Conservation (phyloP, 2,888 invertebrate species). For the Spialia ferax region DNA sequence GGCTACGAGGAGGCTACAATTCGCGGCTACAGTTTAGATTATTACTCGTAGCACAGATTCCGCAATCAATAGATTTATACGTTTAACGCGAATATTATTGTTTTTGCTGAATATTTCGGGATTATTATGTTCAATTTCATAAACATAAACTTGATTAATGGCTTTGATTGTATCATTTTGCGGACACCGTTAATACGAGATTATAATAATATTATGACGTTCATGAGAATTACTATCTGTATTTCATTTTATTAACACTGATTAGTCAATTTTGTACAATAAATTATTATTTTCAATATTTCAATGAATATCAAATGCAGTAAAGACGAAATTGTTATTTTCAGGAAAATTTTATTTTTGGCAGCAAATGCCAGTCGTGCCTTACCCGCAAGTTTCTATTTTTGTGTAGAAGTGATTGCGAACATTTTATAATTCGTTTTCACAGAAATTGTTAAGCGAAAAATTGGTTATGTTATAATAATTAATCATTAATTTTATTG, state of each 20-base stretch:
- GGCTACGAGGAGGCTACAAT: constrained; percentile 74
- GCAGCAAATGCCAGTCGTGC: no score
- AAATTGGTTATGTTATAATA: constrained; percentile 28
- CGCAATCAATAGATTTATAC: constrained; percentile 68
- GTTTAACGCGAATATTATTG: constrained; percentile 31
- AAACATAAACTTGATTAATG: neutral
- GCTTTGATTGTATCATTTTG: neutral
- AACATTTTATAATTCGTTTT: constrained; percentile 12
- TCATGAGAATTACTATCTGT: neutral
- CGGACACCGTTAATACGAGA: neutral
- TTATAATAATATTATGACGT: no score
- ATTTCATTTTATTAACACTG: neutral
- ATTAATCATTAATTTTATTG: constrained; percentile 28
- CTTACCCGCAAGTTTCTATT: no score
- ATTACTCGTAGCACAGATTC: constrained; percentile 78
- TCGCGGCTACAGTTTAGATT: constrained; percentile 73
- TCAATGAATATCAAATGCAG: neutral
- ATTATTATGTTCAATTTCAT: neutral
- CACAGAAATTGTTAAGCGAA: constrained; percentile 14
- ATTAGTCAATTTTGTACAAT: neutral
- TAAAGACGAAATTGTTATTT: no score
- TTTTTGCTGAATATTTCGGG: neutral
- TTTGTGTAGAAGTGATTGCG: neutral
- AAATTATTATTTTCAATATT: neutral
- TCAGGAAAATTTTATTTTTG: no score